Percentiles rank a stretch among this genome's conserved stretches.
phyloP scores from a whole-genome alignment of 1,140 invertebrate genomes.

The Acyrthosiphon pisum region DNA sequence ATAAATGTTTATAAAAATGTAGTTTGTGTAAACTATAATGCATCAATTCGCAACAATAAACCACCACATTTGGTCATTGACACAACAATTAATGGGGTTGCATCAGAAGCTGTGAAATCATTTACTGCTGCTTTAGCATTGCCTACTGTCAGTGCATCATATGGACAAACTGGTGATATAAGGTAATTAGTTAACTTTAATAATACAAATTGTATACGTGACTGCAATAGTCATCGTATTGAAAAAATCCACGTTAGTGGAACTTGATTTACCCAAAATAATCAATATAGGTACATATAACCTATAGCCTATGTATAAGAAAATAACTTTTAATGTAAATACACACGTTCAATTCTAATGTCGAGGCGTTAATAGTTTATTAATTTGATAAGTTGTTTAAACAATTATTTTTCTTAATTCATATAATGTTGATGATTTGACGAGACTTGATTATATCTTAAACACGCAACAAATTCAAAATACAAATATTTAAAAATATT shows the following conservation, averaged over 20 bases:
- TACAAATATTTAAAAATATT: background rate
- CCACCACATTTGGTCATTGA: slow-evolving; percentile 81
- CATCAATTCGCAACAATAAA: slow-evolving; percentile 69
- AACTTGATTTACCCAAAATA: background rate
- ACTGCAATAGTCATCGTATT: background rate
- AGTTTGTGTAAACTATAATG: slow-evolving; percentile 76
- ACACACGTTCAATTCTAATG: background rate
- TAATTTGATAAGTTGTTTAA: background rate
- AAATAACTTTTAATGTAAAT: background rate
- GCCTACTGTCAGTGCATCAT: slow-evolving; percentile 83
- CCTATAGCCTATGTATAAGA: background rate
- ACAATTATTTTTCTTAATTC: background rate
- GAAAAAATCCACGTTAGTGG: background rate
- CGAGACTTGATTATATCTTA: background rate
- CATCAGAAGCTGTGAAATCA: slow-evolving; percentile 82
- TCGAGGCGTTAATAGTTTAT: background rate
- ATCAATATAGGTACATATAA: background rate
- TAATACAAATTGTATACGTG: background rate
- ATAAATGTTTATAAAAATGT: slow-evolving; percentile 58
- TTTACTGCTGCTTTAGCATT: slow-evolving; percentile 79
- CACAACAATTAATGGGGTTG: slow-evolving; percentile 76
- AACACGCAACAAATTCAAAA: background rate
- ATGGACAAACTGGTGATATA: slow-evolving; percentile 81
- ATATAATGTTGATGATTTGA: background rate
- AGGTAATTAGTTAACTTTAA: slow-evolving; percentile 61